Evolutionary conservation across 2,797 vertebrate genomes (phyloP), one percentile per base, ranked within the genome.

Genomic region (Dallia pectoralis): DNA sequence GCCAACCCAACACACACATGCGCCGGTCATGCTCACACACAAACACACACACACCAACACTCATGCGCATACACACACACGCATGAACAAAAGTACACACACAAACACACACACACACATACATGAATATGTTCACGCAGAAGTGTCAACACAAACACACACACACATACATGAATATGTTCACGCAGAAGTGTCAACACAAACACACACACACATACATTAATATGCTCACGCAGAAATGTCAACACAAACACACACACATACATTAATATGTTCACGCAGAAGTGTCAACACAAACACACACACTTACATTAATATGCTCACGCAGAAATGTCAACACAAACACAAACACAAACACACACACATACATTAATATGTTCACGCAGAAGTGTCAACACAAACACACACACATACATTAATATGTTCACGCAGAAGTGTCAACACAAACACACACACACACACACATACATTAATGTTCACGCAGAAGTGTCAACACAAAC

Each of bases 1-100:
- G 94, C 90, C 89, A 87, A 91, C 89, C 87, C 75, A 88, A 62
- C 70, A 78, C 75, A 73, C 51, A 77, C 47, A 47, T 63, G 33
- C 73, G 64, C 18, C 51, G 51, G 40, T n/a, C 73, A 56, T 56
- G 32, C 48, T 29, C 48, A 27, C 15, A 74, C 29, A 68, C 69
- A 75, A 40, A 48, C 4, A 33, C 68, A 85, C 80, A 76, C n/a
- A n/a, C n/a, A n/a, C n/a, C n/a, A 18, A 64, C 56, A 70, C 78
- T 65, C 29, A 49, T 18, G 36, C 59, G 63, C 69, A 36, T 8
- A 87, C 81, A 79, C 87, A 73, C 68, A 71, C 79, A 80, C 79
- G n/a, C n/a, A n/a, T n/a, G n/a, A n/a, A n/a, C n/a, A n/a, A n/a
- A n/a, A n/a, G n/a, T 8, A 87, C 81, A 79, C 87, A 73, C 68